phyloP scores from a whole-genome alignment of 2,113 vertebrate species.

The Sylvietta virens region DNA sequence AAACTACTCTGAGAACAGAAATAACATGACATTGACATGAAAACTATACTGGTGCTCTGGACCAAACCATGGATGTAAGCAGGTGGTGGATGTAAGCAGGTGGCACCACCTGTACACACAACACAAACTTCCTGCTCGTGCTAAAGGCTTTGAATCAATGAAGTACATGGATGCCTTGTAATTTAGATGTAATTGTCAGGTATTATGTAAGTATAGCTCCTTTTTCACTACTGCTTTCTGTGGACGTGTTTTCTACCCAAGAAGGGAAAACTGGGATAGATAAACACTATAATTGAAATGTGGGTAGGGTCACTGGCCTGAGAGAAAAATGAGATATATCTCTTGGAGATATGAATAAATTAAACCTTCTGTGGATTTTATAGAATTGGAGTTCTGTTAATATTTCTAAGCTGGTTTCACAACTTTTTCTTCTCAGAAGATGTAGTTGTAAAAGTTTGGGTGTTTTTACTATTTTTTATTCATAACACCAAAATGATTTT shows the following conservation, averaged over 20 bases:
- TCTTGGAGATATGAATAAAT: not conserved
- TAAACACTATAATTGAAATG: not conserved
- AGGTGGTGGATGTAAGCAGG: not conserved
- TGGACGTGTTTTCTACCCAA: not conserved
- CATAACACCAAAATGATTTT: not conserved
- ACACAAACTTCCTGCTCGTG: not conserved
- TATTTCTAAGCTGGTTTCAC: not conserved
- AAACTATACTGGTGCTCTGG: not conserved
- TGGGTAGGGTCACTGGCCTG: not conserved
- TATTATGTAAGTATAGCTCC: not conserved
- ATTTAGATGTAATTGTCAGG: not conserved
- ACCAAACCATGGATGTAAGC: not conserved
- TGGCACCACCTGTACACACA: not conserved
- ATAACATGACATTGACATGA: not conserved
- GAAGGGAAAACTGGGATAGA: not conserved
- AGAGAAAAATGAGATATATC: not conserved
- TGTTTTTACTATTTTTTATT: not conserved
- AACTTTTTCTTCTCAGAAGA: not conserved
- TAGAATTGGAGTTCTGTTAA: not conserved
- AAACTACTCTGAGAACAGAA: not conserved
- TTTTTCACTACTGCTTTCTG: not conserved
- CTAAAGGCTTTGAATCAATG: not conserved
- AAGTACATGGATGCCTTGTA: not conserved
- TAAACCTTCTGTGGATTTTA: not conserved
- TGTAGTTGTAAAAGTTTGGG: not conserved